Conservation (phyloP, 2,113 vertebrate species). For the Cyrtonyx montezumae region DNA sequence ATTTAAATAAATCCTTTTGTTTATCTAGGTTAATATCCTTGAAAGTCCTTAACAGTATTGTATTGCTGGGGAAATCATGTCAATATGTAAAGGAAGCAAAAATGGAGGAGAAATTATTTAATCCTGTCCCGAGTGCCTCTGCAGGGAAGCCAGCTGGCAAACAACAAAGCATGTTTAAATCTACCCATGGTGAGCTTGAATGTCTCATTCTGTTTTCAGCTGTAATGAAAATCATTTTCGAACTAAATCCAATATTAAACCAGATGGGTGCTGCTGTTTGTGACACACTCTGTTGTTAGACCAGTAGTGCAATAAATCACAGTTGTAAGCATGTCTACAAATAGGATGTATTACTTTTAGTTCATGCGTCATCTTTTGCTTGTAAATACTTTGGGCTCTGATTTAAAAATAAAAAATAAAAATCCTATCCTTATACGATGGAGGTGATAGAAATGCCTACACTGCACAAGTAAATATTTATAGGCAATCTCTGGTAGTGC, state of each 20-base stretch:
- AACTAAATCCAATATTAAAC: neutral
- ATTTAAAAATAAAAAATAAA: neutral
- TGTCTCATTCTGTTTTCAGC: neutral
- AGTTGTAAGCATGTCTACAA: neutral
- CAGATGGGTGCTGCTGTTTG: neutral
- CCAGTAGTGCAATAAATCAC: neutral
- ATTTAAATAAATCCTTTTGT: neutral
- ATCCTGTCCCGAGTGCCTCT: constrained; percentile 70
- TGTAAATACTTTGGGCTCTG: neutral
- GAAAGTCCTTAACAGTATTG: constrained; percentile 95
- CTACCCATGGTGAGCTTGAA: constrained; percentile 79
- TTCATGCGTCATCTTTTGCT: neutral
- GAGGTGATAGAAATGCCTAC: neutral
- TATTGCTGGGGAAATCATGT: constrained; percentile 96
- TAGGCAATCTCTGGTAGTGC: neutral
- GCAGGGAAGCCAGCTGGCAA: constrained; percentile 76
- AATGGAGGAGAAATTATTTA: constrained; percentile 95
- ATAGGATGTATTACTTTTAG: neutral
- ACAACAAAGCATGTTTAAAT: constrained; percentile 77
- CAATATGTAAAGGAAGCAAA: constrained; percentile 95
- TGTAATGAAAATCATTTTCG: neutral
- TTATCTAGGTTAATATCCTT: constrained; percentile 88
- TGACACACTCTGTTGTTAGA: neutral
- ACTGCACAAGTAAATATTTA: neutral
- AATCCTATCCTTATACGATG: neutral